Percentiles rank a stretch among this genome's conserved stretches.
phyloP scores from a whole-genome alignment of 2,797 vertebrate species.

The Sibirionetta formosa region DNA sequence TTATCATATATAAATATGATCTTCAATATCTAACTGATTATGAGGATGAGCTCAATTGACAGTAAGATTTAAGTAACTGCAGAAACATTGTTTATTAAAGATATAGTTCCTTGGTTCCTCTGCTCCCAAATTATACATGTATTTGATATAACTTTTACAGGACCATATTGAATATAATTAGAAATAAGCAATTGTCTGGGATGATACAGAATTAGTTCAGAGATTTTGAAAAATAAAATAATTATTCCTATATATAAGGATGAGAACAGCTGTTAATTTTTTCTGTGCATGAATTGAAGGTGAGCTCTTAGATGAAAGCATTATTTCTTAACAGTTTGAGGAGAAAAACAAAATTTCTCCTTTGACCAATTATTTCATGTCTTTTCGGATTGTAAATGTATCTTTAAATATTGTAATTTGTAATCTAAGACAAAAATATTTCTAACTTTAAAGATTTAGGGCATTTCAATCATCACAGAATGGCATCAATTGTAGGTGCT shows the following conservation, averaged over 20 bases:
- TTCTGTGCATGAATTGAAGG: not conserved
- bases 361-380: fast-evolving
- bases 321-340: not conserved
- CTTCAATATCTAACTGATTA: constrained; percentile 24
- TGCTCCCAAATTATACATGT: not conserved
- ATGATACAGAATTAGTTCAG: not conserved
- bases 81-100: constrained; percentile 32
- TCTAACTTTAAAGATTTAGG: not conserved
- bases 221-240: not conserved
- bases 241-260: not conserved
- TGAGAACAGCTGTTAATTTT: not conserved
- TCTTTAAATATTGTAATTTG: not conserved
- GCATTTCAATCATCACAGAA: not conserved
- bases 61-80: not conserved
- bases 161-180: not conserved
- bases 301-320: not conserved
- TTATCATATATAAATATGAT: constrained; percentile 12
- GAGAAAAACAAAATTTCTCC: not conserved
- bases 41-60: not conserved
- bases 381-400: not conserved
- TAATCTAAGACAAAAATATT: not conserved
- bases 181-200: not conserved
- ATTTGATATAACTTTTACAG: not conserved
- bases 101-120: not conserved
- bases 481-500: not conserved